Percentiles rank a stretch among this genome's conserved stretches.
phyloP scores from a whole-genome alignment of 2,888 invertebrate species.

The Omphaloscelis lunosa region DNA sequence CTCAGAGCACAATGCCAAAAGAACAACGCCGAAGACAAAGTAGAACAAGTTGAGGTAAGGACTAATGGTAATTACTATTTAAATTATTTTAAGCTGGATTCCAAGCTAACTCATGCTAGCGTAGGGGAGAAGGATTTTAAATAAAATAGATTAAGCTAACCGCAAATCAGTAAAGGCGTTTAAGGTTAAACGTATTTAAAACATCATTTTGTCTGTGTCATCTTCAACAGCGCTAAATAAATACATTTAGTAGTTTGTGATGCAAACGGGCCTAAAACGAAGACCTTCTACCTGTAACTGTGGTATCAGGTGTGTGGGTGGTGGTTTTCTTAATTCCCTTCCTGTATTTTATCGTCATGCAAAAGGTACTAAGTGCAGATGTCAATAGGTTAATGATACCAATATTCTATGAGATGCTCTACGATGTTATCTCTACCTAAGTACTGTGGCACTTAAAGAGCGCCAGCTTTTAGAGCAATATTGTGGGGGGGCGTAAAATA shows the following conservation, averaged over 20 bases:
- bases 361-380: background rate
- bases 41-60: constrained; percentile 74
- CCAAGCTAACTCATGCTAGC: background rate
- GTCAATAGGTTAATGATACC: background rate
- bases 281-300: background rate
- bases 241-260: too few species aligned
- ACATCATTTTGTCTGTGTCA: too few species aligned
- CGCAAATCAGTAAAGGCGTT: too few species aligned
- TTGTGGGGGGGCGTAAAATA: too few species aligned
- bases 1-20: constrained; percentile 75
- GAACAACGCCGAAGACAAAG: constrained; percentile 79
- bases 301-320: background rate
- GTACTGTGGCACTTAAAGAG: too few species aligned
- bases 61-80: background rate
- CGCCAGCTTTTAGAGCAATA: too few species aligned
- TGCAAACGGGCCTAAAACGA: too few species aligned
- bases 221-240: too few species aligned
- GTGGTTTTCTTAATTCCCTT: background rate
- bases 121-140: background rate
- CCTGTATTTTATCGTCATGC: background rate
- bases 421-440: background rate
- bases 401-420: background rate
- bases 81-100: background rate
- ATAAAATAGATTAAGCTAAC: background rate
- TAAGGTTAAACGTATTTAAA: too few species aligned